Conservation (phyloP, 2,888 invertebrate genomes). For the Cerceris rybyensis region DNA sequence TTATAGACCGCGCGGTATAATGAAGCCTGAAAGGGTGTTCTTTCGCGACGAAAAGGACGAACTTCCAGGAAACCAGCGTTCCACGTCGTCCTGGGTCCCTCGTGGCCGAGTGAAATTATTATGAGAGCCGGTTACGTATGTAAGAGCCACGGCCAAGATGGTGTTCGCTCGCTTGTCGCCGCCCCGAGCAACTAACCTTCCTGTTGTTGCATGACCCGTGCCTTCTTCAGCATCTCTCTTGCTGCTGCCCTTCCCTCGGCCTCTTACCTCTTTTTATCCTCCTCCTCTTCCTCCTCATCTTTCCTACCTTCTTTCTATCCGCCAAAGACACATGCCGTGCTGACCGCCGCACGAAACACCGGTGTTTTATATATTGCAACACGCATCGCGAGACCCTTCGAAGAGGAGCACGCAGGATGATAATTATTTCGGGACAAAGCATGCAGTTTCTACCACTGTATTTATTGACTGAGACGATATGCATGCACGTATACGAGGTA, state of each 20-base stretch:
- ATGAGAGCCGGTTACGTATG: slow-evolving; percentile 75
- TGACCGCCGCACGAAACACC: slow-evolving; percentile 56
- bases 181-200: slow-evolving; percentile 80
- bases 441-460: slow-evolving; percentile 3
- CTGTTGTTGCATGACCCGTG: slow-evolving; percentile 79
- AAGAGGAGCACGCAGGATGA: slow-evolving; percentile 30
- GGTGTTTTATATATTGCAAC: slow-evolving; percentile 54
- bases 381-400: slow-evolving; percentile 44
- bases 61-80: slow-evolving; percentile 68
- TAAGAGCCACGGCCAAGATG: slow-evolving; percentile 70
- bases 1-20: slow-evolving; percentile 19
- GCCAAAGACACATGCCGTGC: slow-evolving; percentile 57
- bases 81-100: slow-evolving; percentile 49
- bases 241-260: slow-evolving; percentile 21
- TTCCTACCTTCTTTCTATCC: slow-evolving; percentile 39
- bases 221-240: slow-evolving; percentile 72
- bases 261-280: slow-evolving; percentile 54
- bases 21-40: slow-evolving; percentile 21
- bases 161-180: slow-evolving; percentile 78
- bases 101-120: slow-evolving; percentile 73
- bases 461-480: slow-evolving; percentile 20
- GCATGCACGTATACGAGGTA: neutral
- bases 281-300: slow-evolving; percentile 42
- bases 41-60: slow-evolving; percentile 38
- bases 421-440: slow-evolving; percentile 53